A percentile compares a stretch with the other conserved stretches of the same genome.
Evolutionary conservation across 1,140 invertebrate species (phyloP).

Genomic region (Drosophila virilis): DNA sequence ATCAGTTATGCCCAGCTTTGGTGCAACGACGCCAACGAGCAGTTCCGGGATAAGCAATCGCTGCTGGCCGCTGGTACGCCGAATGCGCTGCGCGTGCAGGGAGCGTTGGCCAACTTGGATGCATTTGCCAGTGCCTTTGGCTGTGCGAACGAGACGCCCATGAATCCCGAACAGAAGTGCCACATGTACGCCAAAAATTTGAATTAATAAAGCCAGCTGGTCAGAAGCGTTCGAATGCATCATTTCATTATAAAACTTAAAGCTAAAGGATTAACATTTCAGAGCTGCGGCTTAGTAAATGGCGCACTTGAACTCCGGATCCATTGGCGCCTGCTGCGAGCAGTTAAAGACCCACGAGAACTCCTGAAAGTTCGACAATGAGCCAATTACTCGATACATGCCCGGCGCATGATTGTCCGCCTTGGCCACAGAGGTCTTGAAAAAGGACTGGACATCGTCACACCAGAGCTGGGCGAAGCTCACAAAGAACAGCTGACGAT

Average conservation of each 20-base stretch:
- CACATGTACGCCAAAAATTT: conserved; percentile 48
- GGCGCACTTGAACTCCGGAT: conserved; percentile 71
- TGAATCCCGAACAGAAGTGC: conserved; percentile 87
- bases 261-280: not conserved
- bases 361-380: conserved; percentile 94
- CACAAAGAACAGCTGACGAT: conserved; percentile 94
- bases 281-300: conserved; percentile 48
- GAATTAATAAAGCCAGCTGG: not conserved
- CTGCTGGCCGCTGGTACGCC: conserved; percentile 68
- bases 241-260: not conserved
- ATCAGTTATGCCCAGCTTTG: conserved; percentile 87
- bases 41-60: conserved; percentile 67
- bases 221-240: not conserved
- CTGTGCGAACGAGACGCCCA: conserved; percentile 81
- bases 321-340: conserved; percentile 57
- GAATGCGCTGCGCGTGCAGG: conserved; percentile 59
- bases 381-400: conserved; percentile 93
- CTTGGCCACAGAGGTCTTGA: conserved; percentile 80
- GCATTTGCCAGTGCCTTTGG: conserved; percentile 55
- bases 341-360: conserved; percentile 88
- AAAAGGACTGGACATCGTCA: conserved; percentile 57
- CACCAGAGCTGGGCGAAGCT: conserved; percentile 91
- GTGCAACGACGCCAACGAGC: conserved; percentile 64
- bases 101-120: conserved; percentile 58
- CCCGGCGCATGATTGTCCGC: conserved; percentile 92